Evolutionary conservation across 2,888 invertebrate species (phyloP).

Genomic region (Harpalus rufipes): DNA sequence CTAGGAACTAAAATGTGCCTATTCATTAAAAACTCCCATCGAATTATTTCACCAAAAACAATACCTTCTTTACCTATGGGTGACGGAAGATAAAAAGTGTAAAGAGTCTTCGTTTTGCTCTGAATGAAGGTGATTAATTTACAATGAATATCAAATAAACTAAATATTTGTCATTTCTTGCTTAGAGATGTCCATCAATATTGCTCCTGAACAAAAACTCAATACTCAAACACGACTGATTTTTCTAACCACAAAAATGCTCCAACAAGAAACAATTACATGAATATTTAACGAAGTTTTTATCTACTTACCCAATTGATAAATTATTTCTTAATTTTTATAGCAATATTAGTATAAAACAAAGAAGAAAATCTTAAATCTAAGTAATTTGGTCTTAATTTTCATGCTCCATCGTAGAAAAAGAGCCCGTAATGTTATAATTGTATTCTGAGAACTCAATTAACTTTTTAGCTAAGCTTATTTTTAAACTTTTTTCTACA

Average conservation of each 20-base stretch:
- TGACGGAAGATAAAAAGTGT: too few relatives aligned
- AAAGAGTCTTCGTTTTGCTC: too few relatives aligned
- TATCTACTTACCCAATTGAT: background rate
- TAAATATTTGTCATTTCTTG: too few relatives aligned
- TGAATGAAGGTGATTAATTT: too few relatives aligned
- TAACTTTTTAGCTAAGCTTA: conserved; percentile 38
- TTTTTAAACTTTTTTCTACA: conserved; percentile 7
- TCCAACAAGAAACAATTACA: background rate
- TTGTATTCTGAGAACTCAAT: conserved; percentile 43
- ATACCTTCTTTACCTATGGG: too few relatives aligned
- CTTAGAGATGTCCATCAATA: background rate
- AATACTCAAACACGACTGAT: background rate
- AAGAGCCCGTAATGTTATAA: conserved; percentile 19
- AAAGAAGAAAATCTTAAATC: background rate
- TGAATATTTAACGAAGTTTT: background rate
- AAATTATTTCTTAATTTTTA: background rate
- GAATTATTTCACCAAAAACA: too few relatives aligned
- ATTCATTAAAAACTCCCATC: too few relatives aligned
- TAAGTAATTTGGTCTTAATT: conserved; percentile 8
- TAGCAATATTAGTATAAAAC: background rate
- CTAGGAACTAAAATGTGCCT: too few relatives aligned
- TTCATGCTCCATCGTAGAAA: background rate
- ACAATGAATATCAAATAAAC: too few relatives aligned
- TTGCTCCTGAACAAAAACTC: background rate
- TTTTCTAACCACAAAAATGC: background rate